Conservation (phyloP, 1,140 invertebrate genomes). For the Drosophila kurseongensis region DNA sequence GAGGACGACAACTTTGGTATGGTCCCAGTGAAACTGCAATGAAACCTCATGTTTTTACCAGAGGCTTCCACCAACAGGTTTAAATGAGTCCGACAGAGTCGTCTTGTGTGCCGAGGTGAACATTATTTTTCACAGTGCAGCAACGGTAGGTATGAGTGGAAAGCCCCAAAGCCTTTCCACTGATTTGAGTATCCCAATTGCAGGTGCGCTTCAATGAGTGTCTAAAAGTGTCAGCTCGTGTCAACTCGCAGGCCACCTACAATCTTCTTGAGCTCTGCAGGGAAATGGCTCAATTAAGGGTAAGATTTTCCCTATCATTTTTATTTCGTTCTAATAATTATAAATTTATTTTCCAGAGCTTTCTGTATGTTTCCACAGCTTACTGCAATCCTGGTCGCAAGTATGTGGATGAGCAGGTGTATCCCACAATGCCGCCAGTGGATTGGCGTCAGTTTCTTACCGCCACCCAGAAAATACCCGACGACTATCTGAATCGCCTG, state of each 20-base stretch:
- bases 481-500: slow-evolving; percentile 87
- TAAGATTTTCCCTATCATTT: background rate
- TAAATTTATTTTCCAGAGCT: slow-evolving; percentile 86
- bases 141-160: slow-evolving; percentile 87
- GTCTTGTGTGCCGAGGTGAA: slow-evolving; percentile 87
- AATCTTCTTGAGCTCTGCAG: slow-evolving; percentile 86
- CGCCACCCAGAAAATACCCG: slow-evolving; percentile 87
- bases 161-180: background rate
- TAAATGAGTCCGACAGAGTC: slow-evolving; percentile 86
- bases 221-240: slow-evolving; percentile 87
- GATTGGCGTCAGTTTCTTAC: slow-evolving; percentile 88
- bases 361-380: slow-evolving; percentile 95
- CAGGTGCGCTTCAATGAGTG: slow-evolving; percentile 90
- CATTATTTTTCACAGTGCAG: slow-evolving; percentile 94
- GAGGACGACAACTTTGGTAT: slow-evolving; percentile 77
- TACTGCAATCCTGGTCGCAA: slow-evolving; percentile 92
- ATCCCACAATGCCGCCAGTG: slow-evolving; percentile 87
- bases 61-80: slow-evolving; percentile 85
- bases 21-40: slow-evolving; percentile 11
- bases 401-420: slow-evolving; percentile 90
- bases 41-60: slow-evolving; percentile 13
- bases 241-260: slow-evolving; percentile 88
- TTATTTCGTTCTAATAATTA: background rate
- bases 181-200: background rate
- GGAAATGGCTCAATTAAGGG: slow-evolving; percentile 90